Conservation (phyloP, 2,797 vertebrate genomes). For the Rhodeus uyekii region DNA sequence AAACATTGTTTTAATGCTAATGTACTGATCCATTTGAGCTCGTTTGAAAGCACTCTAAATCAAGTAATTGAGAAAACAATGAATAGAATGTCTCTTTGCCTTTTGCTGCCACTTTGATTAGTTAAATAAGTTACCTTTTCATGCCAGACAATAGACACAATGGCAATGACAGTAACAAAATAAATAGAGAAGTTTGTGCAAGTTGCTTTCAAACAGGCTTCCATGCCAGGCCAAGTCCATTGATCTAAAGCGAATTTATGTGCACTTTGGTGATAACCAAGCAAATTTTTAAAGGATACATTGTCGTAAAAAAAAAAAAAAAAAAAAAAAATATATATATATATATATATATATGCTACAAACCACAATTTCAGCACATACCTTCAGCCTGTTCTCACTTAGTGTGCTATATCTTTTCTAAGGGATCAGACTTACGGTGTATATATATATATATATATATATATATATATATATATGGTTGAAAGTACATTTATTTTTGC, state of each 20-base stretch:
- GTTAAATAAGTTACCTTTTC: conserved; percentile 34
- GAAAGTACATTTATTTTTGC: background rate
- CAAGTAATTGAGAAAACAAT: conserved; percentile 42
- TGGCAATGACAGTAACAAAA: background rate
- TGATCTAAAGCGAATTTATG: background rate
- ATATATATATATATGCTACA: too few species aligned
- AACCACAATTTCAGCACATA: too few species aligned
- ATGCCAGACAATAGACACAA: background rate
- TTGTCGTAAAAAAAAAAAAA: too few species aligned
- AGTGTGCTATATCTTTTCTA: too few species aligned
- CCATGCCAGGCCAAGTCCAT: background rate
- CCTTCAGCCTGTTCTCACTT: too few species aligned
- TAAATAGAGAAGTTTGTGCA: background rate
- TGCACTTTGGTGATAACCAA: background rate
- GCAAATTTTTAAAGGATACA: background rate
- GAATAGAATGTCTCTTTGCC: conserved; percentile 30
- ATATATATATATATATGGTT: too few species aligned
- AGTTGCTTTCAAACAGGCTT: background rate
- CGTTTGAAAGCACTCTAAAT: conserved; percentile 45
- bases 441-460: too few species aligned
- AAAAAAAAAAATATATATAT: too few species aligned
- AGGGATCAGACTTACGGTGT: too few species aligned
- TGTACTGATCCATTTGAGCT: conserved; percentile 41
- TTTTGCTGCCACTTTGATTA: conserved; percentile 30
- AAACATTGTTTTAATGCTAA: conserved; percentile 53